Conservation (phyloP, 2,113 vertebrate genomes). For the Notechis scutatus region DNA sequence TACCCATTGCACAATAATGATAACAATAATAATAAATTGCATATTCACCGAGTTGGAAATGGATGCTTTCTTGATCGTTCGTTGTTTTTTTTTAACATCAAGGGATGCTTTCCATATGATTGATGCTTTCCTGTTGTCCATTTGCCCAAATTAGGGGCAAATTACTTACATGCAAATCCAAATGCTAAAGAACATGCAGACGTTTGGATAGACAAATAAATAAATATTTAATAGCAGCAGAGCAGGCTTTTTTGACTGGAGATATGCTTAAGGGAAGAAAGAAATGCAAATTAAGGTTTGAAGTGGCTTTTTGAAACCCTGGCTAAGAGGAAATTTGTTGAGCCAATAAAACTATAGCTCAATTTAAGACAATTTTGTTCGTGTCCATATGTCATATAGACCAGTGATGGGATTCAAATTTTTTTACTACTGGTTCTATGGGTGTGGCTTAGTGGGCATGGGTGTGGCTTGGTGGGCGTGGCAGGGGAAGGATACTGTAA, state of each 20-base stretch:
- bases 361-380: background rate
- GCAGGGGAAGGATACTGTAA: too few species aligned
- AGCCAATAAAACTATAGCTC: background rate
- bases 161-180: background rate
- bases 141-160: constrained; percentile 37
- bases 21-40: constrained; percentile 15
- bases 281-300: background rate
- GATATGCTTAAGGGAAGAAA: background rate
- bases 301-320: background rate
- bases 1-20: constrained; percentile 38
- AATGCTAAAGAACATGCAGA: background rate
- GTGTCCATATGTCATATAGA: constrained; percentile 3
- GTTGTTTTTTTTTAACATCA: background rate
- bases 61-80: background rate
- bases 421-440: too few species aligned
- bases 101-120: constrained; percentile 45
- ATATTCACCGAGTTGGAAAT: constrained; percentile 20
- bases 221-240: background rate
- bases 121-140: constrained; percentile 32
- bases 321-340: background rate
- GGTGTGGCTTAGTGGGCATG: too few species aligned
- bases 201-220: background rate
- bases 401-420: too few species aligned
- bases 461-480: too few species aligned
- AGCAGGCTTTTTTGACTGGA: background rate